Evolutionary conservation across 2,888 invertebrate genomes (phyloP), one percentile per base, ranked within the genome.

Genomic region (Hypomecis atomaria): DNA sequence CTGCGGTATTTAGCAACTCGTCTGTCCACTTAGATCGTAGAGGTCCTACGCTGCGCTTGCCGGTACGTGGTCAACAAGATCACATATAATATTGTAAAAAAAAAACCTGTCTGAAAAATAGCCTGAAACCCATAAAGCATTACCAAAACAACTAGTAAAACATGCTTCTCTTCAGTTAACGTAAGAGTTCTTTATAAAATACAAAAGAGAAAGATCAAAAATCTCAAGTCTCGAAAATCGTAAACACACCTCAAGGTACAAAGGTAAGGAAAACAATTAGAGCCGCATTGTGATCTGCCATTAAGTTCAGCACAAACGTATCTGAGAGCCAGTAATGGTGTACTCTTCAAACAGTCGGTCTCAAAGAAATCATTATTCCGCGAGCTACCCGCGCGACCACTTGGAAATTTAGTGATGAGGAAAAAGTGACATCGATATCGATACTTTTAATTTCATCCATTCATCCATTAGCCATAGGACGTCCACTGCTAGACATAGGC

Each of bases 321-420:
- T 89, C 89, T 86, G 80, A 79, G 83, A 77, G 81, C 79, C 85
- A 76, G 89, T 91, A 91, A 92, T 90, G 87, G 90, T 76, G 85
- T 81, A 82, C 85, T 82, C 90, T 89, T 89, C 90, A 90, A 90
- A 91, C 90, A 87, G 85, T 81, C 82, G 82, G 84, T 83, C 86
- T 91, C 91, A 90, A 92, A 92, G 91, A 91, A 92, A 92, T 91
- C 91, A 91, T 92, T 92, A 92, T 92, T 92, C 90, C 87, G 85
- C 87, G 86, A 87, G 89, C 84, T 90, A 87, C 89, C 86, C 83
- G 85, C 85, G 89, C 90, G 90, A 90, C 90, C 92, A 90, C 91
- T 91, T 87, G 89, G 88, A 87, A 89, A 87, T 63, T 13, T 81
- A 85, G 83, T 59, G 84, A 67, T 71, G 87, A 70, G 36, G 3